Evolutionary conservation across 2,113 vertebrate species (phyloP), one percentile per base, ranked within the genome.

Genomic region (Turdus rufiventris): DNA sequence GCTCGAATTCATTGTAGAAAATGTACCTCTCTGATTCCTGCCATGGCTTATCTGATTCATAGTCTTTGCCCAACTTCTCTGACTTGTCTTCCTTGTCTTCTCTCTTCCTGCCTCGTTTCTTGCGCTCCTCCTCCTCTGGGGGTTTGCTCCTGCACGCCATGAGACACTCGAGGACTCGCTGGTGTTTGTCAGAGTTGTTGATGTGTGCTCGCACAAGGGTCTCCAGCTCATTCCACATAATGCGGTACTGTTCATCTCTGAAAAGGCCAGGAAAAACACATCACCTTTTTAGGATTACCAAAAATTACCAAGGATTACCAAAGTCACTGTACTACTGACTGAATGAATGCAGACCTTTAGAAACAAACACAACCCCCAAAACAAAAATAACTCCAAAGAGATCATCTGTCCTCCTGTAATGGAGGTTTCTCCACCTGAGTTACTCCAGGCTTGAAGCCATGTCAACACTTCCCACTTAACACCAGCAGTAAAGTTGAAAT

Each of bases 191-290:
- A 0, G 99, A 99, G 96, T 98, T 98, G 85, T 91, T 98, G 5
- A 99, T 97, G 83, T 99, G 99, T 5, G 99, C 98, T 91, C 99
- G 98, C 26, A 99, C 99, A 13, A 99, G 98, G 0, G 99, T 99
- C 96, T 99, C 99, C 98, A 99, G 93, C 95, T 99, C 99, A n/a
- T 99, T 99, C 99, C 99, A 99, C 99, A 99, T 99, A 21, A 99
- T 99, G n/a, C 99, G 98, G 88, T 99, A 99, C 91, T 99, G 99
- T 60, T 99, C 99, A 29, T 99, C 99, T 83, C 99, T 99, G 56
- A 4, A 15, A 48, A 73, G 36, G 26, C 7, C 63, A 92, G 42
- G 48, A 68, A 62, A 85, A 38, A 26, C 2, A 5, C 1, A 20
- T 4, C 25, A 4, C 4, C 14, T 9, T 9, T 28, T 16, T 10